A percentile compares a stretch with the other conserved stretches of the same genome.
Evolutionary conservation across 1,140 invertebrate genomes (phyloP).

Genomic region (Adoxophyes honmai): DNA sequence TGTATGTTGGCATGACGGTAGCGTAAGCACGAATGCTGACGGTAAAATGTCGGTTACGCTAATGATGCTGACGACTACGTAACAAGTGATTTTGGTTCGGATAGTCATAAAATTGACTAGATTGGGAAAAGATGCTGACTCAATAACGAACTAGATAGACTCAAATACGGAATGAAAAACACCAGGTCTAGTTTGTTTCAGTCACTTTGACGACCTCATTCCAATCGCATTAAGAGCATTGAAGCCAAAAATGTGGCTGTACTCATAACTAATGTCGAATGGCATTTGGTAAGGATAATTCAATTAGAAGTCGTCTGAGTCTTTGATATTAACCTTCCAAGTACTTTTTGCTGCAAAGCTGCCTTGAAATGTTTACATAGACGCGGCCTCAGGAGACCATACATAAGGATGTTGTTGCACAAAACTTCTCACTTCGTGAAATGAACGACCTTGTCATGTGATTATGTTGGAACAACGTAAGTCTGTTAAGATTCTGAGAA

Average conservation of each 20-base stretch:
- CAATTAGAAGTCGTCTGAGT: slow-evolving; percentile 8
- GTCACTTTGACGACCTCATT: not conserved
- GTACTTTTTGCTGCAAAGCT: not conserved
- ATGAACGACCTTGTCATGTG: not conserved
- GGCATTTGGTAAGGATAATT: not conserved
- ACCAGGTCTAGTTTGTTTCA: not conserved
- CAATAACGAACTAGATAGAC: too few relatives aligned
- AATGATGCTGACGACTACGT: too few relatives aligned
- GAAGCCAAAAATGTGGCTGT: not conserved
- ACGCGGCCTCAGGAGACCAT: not conserved
- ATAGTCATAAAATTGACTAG: too few relatives aligned
- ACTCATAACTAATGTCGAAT: not conserved
- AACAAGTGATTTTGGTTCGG: too few relatives aligned
- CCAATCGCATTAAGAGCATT: not conserved
- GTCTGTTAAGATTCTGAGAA: not conserved
- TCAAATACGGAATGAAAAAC: too few relatives aligned
- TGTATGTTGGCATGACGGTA: too few relatives aligned
- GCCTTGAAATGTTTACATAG: slow-evolving; percentile 4
- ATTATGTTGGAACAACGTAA: not conserved
- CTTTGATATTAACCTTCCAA: slow-evolving; percentile 1
- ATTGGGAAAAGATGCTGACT: too few relatives aligned
- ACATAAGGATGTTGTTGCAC: not conserved
- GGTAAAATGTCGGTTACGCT: too few relatives aligned
- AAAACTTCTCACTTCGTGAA: not conserved
- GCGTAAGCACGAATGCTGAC: too few relatives aligned